Evolutionary conservation across 2,797 vertebrate genomes (phyloP).

Genomic region (Poecilia velifera): DNA sequence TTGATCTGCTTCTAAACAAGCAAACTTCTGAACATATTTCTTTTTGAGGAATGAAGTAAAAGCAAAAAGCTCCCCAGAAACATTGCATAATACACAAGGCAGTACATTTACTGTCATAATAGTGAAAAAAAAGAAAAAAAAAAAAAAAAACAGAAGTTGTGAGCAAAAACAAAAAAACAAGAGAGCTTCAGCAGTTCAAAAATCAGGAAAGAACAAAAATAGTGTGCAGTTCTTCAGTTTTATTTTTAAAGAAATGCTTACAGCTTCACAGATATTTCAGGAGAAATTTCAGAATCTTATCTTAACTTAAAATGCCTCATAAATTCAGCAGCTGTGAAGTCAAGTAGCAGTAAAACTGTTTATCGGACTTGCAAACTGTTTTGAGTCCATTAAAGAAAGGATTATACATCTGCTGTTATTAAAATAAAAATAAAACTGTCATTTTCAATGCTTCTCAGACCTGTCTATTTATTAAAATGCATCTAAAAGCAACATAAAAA

Average conservation of each 20-base stretch:
- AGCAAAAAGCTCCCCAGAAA: conserved; percentile 24
- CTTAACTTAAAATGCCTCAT: conserved; percentile 10
- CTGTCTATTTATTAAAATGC: not conserved
- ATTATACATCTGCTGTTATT: not conserved
- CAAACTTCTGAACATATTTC: not conserved
- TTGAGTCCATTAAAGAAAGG: conserved; percentile 13
- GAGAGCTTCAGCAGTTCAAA: not conserved
- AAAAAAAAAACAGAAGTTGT: conserved; percentile 6
- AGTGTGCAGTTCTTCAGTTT: not conserved
- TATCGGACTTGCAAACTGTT: conserved; percentile 29
- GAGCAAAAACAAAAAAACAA: conserved; percentile 11
- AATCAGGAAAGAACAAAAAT: not conserved
- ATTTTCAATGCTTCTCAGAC: not conserved
- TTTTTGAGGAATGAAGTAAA: not conserved
- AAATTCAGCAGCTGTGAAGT: conserved; percentile 36
- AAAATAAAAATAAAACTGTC: not conserved
- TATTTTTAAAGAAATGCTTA: not conserved
- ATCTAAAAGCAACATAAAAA: not conserved
- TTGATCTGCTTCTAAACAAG: conserved; percentile 22
- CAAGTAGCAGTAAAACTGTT: not conserved
- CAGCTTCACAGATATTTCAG: not conserved
- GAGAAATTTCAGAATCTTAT: not conserved
- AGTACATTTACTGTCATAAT: conserved; percentile 7
- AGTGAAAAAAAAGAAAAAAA: conserved; percentile 1
- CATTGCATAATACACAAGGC: not conserved